Base-by-base conservation (phyloP, 53 echinoderm and acorn worm genomes). In the Pentamera pediparva region DNA sequence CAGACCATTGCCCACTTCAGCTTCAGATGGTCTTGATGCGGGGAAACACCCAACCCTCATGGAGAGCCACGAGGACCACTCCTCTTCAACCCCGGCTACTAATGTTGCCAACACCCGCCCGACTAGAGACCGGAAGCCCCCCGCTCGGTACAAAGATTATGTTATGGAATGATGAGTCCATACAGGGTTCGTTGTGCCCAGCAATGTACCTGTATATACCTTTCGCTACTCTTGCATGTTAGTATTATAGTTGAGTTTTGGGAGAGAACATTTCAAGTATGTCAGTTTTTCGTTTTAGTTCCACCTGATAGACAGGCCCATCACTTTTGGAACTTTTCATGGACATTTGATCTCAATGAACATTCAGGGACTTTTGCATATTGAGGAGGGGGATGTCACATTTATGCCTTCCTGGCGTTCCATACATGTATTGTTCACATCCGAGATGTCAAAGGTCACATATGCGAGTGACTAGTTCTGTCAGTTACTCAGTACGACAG, bases 101-200 rank as follows among this genome's bases (percentile, higher is more conserved):
- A 22, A 15, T 17, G 24, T n/a, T n/a, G 19, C 62, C 12, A n/a
- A 62, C 36, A 10, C 36, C 19, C 62, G 21, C 17, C 62, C 37
- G 18, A 21, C 21, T 38, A 62, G 36, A 35, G 62, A 62, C 36
- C 62, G 62, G n/a, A 62, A 62, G n/a, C 62, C 37, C n/a, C 62
- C 62, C 9, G 35, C 15, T 13, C 33, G 62, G 35, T 62, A 33
- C 62, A 62, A 62, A 15, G 62, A 62, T 34, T 62, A 33, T 62
- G 62, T 62, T 18, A 32, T 62, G 62, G 24, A 34, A 35, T 62
- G 39, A 62, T 62, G 3, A 10, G 43, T 41, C n/a, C n/a, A n/a
- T n/a, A n/a, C n/a, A n/a, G n/a, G n/a, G n/a, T 41, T 41, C 43
- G 15, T 41, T 50, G 8, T 4, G 7, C 22, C 22, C 18, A 19